Percentiles rank a stretch among this genome's conserved stretches.
These are phyloP conservation scores for Brachypterus glaber DNA, from an alignment of 2,888 invertebrate species.

Conservation along the genomic window DNA sequence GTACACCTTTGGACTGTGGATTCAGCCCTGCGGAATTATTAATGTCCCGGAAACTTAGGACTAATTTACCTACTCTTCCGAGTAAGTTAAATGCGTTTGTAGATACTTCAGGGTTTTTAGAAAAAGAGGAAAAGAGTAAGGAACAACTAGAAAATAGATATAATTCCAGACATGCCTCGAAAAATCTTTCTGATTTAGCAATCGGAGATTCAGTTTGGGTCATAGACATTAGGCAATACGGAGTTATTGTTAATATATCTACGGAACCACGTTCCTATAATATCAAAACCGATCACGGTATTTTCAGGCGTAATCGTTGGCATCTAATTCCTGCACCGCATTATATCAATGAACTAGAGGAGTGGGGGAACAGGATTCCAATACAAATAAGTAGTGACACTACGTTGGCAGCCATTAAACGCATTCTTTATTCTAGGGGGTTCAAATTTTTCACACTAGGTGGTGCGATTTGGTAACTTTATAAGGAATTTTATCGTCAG, in stretches of 20 bases:
- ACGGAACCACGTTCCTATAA: neutral
- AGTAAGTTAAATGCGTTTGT: neutral
- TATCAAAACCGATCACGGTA: neutral
- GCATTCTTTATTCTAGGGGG: too few species aligned
- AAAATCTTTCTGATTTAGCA: neutral
- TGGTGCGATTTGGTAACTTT: too few species aligned
- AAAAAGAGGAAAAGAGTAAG: neutral
- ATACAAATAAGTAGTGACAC: too few species aligned
- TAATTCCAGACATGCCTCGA: neutral
- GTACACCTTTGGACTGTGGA: constrained; percentile 8
- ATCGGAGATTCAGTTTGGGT: neutral
- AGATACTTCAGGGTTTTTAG: neutral
- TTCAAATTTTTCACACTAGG: too few species aligned
- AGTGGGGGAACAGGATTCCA: too few species aligned
- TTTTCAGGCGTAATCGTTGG: neutral
- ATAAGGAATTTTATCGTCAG: too few species aligned
- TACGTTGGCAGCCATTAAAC: too few species aligned
- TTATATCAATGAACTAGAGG: too few species aligned
- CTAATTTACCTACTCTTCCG: neutral
- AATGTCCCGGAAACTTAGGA: neutral
- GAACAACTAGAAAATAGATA: too few species aligned
- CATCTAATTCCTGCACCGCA: neutral
- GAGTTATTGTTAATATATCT: neutral
- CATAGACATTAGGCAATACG: neutral
- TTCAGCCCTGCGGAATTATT: constrained; percentile 7